Base-by-base conservation (phyloP, 30 jellyfish, hydroid and myxozoan genomes). In the Calvadosia cruxmelitensis region DNA sequence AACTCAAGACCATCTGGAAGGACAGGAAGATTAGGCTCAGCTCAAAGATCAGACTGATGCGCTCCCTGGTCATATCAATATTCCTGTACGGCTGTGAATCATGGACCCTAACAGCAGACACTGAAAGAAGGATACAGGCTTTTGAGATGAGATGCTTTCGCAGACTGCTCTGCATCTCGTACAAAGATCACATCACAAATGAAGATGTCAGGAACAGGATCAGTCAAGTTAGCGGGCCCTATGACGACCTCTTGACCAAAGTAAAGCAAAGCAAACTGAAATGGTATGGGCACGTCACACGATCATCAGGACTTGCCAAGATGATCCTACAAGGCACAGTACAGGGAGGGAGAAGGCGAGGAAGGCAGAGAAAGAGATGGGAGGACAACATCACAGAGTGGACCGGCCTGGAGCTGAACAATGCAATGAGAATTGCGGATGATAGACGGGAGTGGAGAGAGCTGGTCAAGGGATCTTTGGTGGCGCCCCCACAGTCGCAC, bases 31-130 rank as follows among this genome's bases (percentile, higher is more conserved):
- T 68, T 3, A 15, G 13, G 5, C 78, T 68, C 74, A 3, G 15
- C 16, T 33, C 78, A 25, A 35, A 68, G 52, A 35, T 68, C 25
- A 68, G 78, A 68, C 78, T 33, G 20, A 3, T 68, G 78, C 78
- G 73, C 31, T 27, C 74, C 74, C 3, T 68, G 26, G 78, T 68
- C 26, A 10, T 2, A 7, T 32, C 74, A 27, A 34, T 70, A 10
- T 70, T 70, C 31, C n/a, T 50, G 3, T 49, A 70, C 51, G 78
- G 23, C 12, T 70, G 78, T 50, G 80, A 70, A 31, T n/a, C 80
- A 10, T 70, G 80, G 80, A 70, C 80, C 5, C 53, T 49, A 31
- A 70, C 80, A 42, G 80, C 80, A 50, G 80, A 70, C 2, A 3
- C 51, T 3, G 78, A 70, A 35, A 49, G 53, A 26, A 49, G 78